Evolutionary conservation across 2,113 vertebrate genomes (phyloP).

Genomic region (Opisthocomus hoazin): DNA sequence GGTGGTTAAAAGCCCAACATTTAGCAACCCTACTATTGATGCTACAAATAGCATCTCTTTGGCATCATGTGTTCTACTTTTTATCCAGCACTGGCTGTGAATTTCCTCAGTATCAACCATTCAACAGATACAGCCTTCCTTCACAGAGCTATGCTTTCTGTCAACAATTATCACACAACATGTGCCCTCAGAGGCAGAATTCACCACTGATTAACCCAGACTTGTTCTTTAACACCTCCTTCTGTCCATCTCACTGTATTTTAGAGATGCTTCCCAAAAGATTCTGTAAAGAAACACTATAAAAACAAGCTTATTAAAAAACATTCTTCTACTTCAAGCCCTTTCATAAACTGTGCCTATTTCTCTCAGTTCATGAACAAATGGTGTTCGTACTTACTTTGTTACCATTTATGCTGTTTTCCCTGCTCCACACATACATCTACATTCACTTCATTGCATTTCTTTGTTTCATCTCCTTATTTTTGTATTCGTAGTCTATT

Average conservation of each 20-base stretch:
- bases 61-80: not conserved
- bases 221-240: not conserved
- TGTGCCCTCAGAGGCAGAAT: not conserved
- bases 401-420: not conserved
- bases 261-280: not conserved
- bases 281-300: not conserved
- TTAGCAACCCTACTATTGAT: not conserved
- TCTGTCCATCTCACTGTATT: not conserved
- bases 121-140: not conserved
- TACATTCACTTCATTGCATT: not conserved
- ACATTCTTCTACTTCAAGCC: not conserved
- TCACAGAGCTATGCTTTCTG: not conserved
- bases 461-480: not conserved
- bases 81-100: not conserved
- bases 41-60: not conserved
- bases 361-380: not conserved
- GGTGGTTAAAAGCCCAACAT: not conserved
- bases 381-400: not conserved
- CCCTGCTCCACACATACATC: not conserved
- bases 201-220: not conserved
- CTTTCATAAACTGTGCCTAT: not conserved
- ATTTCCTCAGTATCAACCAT: not conserved
- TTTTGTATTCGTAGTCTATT: not conserved
- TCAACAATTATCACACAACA: not conserved
- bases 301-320: not conserved